Evolutionary conservation across 2,888 invertebrate genomes (phyloP), one percentile per base, ranked within the genome.

Genomic region (Acronicta psi): DNA sequence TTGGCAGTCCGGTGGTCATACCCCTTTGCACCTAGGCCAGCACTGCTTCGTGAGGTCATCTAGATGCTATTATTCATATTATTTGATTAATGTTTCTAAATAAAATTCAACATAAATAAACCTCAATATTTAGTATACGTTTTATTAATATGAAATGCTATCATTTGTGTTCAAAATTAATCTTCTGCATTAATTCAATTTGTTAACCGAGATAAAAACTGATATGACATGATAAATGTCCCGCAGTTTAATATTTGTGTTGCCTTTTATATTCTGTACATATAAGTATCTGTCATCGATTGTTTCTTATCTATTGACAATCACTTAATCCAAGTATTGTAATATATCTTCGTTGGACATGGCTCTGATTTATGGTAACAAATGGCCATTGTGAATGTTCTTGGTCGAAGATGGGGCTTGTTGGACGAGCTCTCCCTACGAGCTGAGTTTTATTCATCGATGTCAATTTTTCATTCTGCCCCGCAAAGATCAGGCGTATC

Each of bases 381-480:
- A 59, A 73, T 67, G 64, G 58, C 55, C 50, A 56, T 59, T 59
- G 52, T 49, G 45, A 52, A 57, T 54, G 55, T 53, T 56, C 57
- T 63, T 37, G 40, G 18, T 54, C 25, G 56, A 50, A 46, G 60
- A 64, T 44, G 56, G 43, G 46, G 42, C 55, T 45, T 50, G 53
- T 52, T 43, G 36, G 40, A 40, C 31, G 52, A 55, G 17, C 65
- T 45, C 57, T 72, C 46, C 59, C 50, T 66, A 71, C 62, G 44
- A 74, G 61, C 73, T 54, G 69, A 76, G 69, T 75, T 80, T 83
- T 81, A 82, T 85, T 83, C 75, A 81, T 83, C 59, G 75, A 64
- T 69, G 76, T 73, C 69, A 76, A 83, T 84, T 80, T 83, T 81
- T 84, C 81, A 84, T 76, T 76, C 72, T 55, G 64, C 62, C 59